phyloP scores from a whole-genome alignment of 2,113 vertebrate genomes.

The Pao palembangensis region DNA sequence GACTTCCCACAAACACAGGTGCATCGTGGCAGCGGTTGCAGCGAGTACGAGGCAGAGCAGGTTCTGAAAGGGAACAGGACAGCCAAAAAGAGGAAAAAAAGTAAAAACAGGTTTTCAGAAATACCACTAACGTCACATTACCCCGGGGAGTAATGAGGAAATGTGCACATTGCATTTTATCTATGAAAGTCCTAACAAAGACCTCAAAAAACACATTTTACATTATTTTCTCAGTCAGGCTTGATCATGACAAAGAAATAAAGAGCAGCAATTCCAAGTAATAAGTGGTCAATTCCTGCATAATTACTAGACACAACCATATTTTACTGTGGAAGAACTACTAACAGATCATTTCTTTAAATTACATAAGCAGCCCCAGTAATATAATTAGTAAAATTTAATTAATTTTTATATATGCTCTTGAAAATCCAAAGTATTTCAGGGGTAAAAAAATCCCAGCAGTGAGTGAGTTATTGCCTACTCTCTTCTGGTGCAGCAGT shows the following conservation, averaged over 20 bases:
- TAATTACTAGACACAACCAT: too few species aligned
- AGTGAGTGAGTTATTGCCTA: conserved; percentile 10
- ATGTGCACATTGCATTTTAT: conserved; percentile 32
- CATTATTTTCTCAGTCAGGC: not conserved
- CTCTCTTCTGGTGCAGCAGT: not conserved
- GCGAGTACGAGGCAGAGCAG: not conserved
- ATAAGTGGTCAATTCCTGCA: too few species aligned
- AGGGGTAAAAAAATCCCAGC: conserved; percentile 6
- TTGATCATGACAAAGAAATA: not conserved
- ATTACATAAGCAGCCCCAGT: not conserved
- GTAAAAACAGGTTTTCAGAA: conserved; percentile 51
- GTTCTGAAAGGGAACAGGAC: conserved; percentile 5
- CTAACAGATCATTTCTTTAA: not conserved
- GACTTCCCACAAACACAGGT: conserved; percentile 53
- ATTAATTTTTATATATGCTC: not conserved
- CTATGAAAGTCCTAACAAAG: too few species aligned
- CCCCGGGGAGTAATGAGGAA: conserved; percentile 47
- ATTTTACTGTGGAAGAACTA: too few species aligned
- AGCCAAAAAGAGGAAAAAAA: conserved; percentile 6
- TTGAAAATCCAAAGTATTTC: not conserved
- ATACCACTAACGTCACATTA: conserved; percentile 13
- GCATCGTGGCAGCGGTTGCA: conserved; percentile 19
- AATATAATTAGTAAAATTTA: not conserved
- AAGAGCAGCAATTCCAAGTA: not conserved
- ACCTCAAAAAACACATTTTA: too few species aligned